phyloP scores from a whole-genome alignment of 2,113 vertebrate genomes.

The Podilymbus podiceps region DNA sequence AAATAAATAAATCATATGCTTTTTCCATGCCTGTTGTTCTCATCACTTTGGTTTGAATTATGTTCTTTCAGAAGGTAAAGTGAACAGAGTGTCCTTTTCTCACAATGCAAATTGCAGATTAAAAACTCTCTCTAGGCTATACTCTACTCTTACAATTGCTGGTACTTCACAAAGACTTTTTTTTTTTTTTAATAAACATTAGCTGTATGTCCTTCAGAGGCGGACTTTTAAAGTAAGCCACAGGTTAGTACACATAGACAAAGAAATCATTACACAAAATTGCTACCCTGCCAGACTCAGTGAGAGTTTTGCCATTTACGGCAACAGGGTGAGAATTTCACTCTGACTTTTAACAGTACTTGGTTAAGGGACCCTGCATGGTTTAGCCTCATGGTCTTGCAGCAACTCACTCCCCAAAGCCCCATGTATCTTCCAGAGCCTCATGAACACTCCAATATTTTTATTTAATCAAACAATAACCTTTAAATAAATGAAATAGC shows the following conservation, averaged over 20 bases:
- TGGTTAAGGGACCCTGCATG: background rate
- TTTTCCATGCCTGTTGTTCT: background rate
- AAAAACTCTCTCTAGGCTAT: background rate
- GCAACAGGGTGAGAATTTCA: background rate
- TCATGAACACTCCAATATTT: background rate
- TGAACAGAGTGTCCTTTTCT: background rate
- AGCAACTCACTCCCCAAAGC: background rate
- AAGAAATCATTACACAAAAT: background rate
- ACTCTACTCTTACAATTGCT: background rate
- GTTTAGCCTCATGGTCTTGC: background rate
- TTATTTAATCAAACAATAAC: slow-evolving; percentile 33
- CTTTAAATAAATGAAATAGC: background rate
- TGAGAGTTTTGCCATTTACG: background rate
- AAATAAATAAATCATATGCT: background rate
- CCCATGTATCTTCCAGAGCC: background rate
- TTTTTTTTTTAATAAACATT: background rate
- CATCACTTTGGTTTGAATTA: background rate
- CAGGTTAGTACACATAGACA: background rate
- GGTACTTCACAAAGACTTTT: background rate
- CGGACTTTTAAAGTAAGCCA: background rate
- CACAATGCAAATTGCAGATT: background rate
- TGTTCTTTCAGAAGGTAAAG: background rate
- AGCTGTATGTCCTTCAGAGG: background rate
- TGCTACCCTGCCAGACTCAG: background rate
- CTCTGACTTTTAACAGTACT: background rate